Evolutionary conservation across 2,797 vertebrate species (phyloP).

Genomic region (Aeoliscus strigatus): DNA sequence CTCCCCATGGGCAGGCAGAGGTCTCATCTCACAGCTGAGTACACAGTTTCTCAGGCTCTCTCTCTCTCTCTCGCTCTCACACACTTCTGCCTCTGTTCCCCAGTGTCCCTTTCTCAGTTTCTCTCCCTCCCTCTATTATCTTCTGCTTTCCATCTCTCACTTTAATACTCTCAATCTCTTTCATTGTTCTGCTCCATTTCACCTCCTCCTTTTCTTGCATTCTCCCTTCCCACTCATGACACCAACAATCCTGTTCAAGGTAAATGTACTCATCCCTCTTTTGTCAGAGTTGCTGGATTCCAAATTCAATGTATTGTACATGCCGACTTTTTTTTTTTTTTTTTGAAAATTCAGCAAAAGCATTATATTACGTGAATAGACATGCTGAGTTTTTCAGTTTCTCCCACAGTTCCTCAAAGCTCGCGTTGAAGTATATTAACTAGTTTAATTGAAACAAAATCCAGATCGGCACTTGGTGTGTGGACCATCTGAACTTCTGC

Average conservation of each 20-base stretch:
- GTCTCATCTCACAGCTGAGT: slow-evolving; percentile 80
- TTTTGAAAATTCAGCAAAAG: no score
- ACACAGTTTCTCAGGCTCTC: slow-evolving; percentile 75
- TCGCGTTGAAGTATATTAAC: no score
- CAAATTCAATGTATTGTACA: no score
- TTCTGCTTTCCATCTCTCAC: slow-evolving; percentile 68
- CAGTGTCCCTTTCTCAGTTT: slow-evolving; percentile 71
- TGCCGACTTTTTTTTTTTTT: no score
- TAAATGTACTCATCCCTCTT: slow-evolving; percentile 14
- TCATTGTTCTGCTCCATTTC: slow-evolving; percentile 69
- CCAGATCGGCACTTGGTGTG: no score
- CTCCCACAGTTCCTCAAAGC: no score
- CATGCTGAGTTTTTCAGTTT: no score
- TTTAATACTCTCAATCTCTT: slow-evolving; percentile 69
- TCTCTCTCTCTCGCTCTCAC: slow-evolving; percentile 68
- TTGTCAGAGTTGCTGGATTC: slow-evolving; percentile 15
- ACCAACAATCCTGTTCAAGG: slow-evolving; percentile 24
- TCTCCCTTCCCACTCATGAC: slow-evolving; percentile 36
- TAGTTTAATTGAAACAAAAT: no score
- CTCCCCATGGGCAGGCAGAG: slow-evolving; percentile 68
- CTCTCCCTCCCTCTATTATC: slow-evolving; percentile 68
- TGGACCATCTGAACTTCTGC: no score
- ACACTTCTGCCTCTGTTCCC: slow-evolving; percentile 69
- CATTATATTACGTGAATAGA: no score
- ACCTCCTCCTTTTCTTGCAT: slow-evolving; percentile 45